Base-by-base conservation (phyloP, 2,888 invertebrate species). In the Drosophila glabriapex region DNA sequence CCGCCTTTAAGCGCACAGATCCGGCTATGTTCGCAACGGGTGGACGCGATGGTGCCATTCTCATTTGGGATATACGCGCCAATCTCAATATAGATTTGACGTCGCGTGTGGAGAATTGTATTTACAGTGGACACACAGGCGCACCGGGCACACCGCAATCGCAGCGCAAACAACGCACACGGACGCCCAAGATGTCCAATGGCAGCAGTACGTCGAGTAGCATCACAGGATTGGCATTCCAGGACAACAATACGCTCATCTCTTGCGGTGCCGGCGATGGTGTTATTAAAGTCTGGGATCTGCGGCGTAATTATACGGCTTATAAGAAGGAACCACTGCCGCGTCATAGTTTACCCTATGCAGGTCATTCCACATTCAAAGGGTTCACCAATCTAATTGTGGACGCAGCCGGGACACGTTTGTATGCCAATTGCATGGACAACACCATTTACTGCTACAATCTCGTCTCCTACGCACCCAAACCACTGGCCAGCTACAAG, bases 201-300 rank as follows among this genome's bases (percentile, higher is more conserved):
- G 92, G 93, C 39, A 93, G 93, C 41, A 81, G 94, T 1, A 94
- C 95, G 16, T 95, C 96, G 1, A 95, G 96, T 93, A 96, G 96
- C 92, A 97, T 98, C 61, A 98, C 98, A 0, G 96, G 97, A 10
- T 94, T 98, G 22, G 95, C 95, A 1, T 98, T 97, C 93, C 97
- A 97, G 93, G 96, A 97, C 93, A 96, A 96, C 70, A 93, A 95
- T 77, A 96, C 96, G 6, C 94, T 98, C 2, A 94, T 98, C 53
- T 97, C 98, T 0, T 97, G 97, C 90, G 97, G 97, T 1, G 97
- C 97, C 66, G 97, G 97, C 52, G 98, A 98, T 93, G 97, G 98
- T 0, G 94, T 95, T 76, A 96, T 98, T 65, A 98, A 98, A 93
- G 95, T 96, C 2, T 98, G 97, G 97, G 98, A 98, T 93, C 92